Conservation (phyloP, 2,888 invertebrate species). For the Bhutanitis thaidina region DNA sequence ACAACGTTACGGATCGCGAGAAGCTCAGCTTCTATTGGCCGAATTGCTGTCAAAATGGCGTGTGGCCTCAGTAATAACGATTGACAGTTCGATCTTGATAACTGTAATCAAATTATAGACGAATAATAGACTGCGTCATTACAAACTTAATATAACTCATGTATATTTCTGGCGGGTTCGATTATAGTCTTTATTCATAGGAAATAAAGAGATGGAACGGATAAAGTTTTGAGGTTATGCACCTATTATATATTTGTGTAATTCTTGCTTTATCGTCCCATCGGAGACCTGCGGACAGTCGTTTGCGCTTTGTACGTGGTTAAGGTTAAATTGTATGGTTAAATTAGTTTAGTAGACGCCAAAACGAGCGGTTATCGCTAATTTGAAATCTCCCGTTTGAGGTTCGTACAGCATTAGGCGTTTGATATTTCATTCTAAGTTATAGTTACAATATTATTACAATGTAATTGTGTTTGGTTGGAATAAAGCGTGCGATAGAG, state of each 20-base stretch:
- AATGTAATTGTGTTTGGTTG: neutral
- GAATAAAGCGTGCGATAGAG: too few species aligned
- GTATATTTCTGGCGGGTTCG: slow-evolving; percentile 7
- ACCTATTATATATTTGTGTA: slow-evolving; percentile 18
- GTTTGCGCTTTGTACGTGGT: slow-evolving; percentile 48
- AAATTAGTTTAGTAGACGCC: slow-evolving; percentile 41
- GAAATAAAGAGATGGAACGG: neutral
- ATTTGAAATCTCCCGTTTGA: slow-evolving; percentile 17
- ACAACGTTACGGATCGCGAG: slow-evolving; percentile 22
- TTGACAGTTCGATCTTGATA: slow-evolving; percentile 74
- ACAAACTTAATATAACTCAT: slow-evolving; percentile 20
- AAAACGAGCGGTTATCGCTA: slow-evolving; percentile 22
- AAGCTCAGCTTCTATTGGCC: slow-evolving; percentile 35
- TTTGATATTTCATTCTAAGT: neutral
- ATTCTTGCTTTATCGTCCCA: slow-evolving; percentile 37
- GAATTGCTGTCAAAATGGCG: slow-evolving; percentile 54
- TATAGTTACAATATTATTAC: slow-evolving; percentile 1
- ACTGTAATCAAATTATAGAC: slow-evolving; percentile 56
- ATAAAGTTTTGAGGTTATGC: slow-evolving; percentile 3
- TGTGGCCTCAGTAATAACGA: slow-evolving; percentile 59
- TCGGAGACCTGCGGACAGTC: slow-evolving; percentile 50
- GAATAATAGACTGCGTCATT: slow-evolving; percentile 32
- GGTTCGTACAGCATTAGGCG: slow-evolving; percentile 3
- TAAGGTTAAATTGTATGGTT: slow-evolving; percentile 42
- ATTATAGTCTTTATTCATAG: slow-evolving; percentile 11